A percentile compares a stretch with the other conserved stretches of the same genome.
phyloP scores from a whole-genome alignment of 2,888 invertebrate genomes.

The Dasypogon diadema region DNA sequence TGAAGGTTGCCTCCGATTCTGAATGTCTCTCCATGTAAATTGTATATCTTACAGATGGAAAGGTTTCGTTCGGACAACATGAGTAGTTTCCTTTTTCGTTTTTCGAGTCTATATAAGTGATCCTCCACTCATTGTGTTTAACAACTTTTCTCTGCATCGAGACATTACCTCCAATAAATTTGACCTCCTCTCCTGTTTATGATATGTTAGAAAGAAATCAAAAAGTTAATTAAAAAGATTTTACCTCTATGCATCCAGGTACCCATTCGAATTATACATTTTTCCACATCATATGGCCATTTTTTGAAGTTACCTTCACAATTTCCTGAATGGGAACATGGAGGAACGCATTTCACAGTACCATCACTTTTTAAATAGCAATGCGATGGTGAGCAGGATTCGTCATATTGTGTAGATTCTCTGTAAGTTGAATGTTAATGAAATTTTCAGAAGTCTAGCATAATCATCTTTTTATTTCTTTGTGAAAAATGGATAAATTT shows the following conservation, averaged over 20 bases:
- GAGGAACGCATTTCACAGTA: constrained; percentile 73
- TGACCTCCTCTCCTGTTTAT: constrained; percentile 39
- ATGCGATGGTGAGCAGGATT: constrained; percentile 66
- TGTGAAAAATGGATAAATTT: too few species aligned
- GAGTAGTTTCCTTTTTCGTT: constrained; percentile 70
- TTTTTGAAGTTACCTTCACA: constrained; percentile 73
- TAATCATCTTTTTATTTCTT: too few species aligned
- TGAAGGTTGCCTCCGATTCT: constrained; percentile 67
- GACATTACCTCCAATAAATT: constrained; percentile 1
- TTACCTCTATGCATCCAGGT: constrained; percentile 70
- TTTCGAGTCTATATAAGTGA: constrained; percentile 68
- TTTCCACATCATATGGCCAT: constrained; percentile 78
- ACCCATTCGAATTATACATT: constrained; percentile 75
- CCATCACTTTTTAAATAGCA: constrained; percentile 72
- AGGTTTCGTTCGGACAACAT: constrained; percentile 73
- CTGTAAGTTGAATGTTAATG: too few species aligned
- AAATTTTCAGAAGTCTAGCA: too few species aligned
- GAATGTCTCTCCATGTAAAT: constrained; percentile 73
- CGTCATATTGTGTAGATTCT: constrained; percentile 40
- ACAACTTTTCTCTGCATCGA: constrained; percentile 60
- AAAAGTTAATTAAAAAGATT: background rate
- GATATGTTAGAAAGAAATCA: background rate
- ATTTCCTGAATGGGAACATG: constrained; percentile 71
- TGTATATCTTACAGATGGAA: constrained; percentile 72
- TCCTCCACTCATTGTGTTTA: constrained; percentile 72